Base-by-base conservation (phyloP, 2,888 invertebrate genomes). In the Iselma pallidipennis region DNA sequence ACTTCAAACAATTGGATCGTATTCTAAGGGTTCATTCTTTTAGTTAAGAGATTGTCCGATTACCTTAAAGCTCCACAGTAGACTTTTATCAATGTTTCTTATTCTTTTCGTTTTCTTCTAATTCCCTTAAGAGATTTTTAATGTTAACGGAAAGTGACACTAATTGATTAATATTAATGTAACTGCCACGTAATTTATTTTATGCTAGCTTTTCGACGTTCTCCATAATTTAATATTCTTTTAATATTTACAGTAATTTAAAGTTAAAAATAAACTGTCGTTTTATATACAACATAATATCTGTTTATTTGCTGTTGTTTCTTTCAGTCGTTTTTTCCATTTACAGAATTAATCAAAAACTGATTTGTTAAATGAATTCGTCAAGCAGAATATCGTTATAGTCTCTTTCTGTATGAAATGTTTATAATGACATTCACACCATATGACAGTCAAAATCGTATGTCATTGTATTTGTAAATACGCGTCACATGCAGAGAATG, bases 401-500 rank as follows among this genome's bases (percentile, higher is more conserved):
- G 19, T 42, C 42, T 21, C 45, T 50, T 51, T 57, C 50, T 45
- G 37, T 63, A 58, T 63, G 56, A 59, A 63, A 59, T 58, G 55
- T 49, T 63, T 59, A 56, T 59, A 63, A 55, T 56, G 56, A 63
- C 63, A 63, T 63, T 59, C 63, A 52, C 57, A 56, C 56, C 63
- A 63, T 54, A 63, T 63, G 63, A 59, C 63, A 59, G 63, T 56
- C 59, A 59, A 59, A 63, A 59, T 49, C 63, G 59, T 63, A 59
- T 63, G 63, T 63, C 63, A 63, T 63, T 63, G 63, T 63, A 63
- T 63, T 57, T 59, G 63, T 63, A 63, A 63, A 63, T 63, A 59
- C 53, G 31, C 42, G 63, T 63, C 63, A 63, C 57, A 59, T 59
- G 59, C 63, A 63, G 63, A 42, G 9, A 63, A 63, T 63, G 63